These are phyloP conservation scores for Chlamydotis undulata DNA, from an alignment of 2,113 vertebrate species.

Conservation along the genomic window DNA sequence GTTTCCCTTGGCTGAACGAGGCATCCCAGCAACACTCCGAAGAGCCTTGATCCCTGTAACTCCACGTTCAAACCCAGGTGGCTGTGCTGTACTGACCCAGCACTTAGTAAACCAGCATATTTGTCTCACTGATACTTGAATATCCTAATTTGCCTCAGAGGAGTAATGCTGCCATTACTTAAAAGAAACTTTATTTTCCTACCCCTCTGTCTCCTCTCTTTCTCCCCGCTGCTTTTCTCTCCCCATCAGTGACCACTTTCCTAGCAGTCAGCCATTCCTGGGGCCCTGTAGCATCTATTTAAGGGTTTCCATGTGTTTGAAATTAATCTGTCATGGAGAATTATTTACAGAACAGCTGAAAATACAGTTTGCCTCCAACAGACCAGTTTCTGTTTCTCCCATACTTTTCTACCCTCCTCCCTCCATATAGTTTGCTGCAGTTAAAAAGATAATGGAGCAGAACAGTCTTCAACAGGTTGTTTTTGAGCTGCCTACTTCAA, in stretches of 20 bases:
- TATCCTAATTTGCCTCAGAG: background rate
- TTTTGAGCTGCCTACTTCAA: background rate
- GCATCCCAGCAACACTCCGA: background rate
- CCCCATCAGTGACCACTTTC: background rate
- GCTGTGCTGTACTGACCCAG: background rate
- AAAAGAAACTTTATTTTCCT: background rate
- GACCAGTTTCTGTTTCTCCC: background rate
- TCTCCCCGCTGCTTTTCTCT: background rate
- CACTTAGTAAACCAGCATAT: rapidly evolving
- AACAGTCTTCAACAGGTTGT: background rate
- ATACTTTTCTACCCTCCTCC: background rate
- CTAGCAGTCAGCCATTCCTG: rapidly evolving
- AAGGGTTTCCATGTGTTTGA: background rate
- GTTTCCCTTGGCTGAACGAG: background rate
- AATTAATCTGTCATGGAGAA: background rate
- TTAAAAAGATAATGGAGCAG: background rate
- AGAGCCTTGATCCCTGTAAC: background rate
- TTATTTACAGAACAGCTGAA: background rate
- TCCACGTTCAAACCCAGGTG: background rate
- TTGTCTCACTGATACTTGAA: background rate
- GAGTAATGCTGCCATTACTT: background rate
- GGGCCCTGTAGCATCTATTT: background rate
- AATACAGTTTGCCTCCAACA: background rate
- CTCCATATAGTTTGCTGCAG: background rate
- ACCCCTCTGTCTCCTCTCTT: background rate